Evolutionary conservation across 1,140 invertebrate genomes (phyloP).

Genomic region (Pseudomyrmex dendroicus): DNA sequence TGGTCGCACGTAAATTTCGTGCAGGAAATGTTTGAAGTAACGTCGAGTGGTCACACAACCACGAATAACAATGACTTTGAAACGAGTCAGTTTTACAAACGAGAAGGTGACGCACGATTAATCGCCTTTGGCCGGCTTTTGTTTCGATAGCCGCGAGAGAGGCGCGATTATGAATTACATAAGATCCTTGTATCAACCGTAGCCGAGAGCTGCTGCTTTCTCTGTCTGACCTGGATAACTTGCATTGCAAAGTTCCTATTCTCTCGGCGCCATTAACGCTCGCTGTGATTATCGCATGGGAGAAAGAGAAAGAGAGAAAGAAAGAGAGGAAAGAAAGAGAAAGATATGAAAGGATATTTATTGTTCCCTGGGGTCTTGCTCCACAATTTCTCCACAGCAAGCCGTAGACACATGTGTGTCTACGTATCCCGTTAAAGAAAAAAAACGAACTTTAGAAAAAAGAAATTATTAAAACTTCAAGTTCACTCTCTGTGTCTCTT

Average conservation of each 20-base stretch:
- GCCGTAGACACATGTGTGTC: no score
- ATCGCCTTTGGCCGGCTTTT: constrained; percentile 56
- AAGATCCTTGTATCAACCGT: constrained; percentile 76
- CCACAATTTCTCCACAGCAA: not conserved
- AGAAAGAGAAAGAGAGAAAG: not conserved
- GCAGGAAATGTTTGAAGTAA: constrained; percentile 4
- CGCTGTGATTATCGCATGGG: not conserved
- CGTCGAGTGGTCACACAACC: not conserved
- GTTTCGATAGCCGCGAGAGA: constrained; percentile 64
- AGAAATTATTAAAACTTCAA: no score
- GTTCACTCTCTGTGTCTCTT: not conserved
- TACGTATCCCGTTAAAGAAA: no score
- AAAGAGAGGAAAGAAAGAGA: not conserved
- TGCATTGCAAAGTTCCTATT: constrained; percentile 72
- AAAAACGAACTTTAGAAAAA: no score
- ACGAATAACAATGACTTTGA: constrained; percentile 34
- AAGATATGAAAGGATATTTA: constrained; percentile 10
- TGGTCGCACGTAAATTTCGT: constrained; percentile 6
- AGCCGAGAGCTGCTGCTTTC: constrained; percentile 75
- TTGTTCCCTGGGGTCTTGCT: not conserved
- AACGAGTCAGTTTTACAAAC: not conserved
- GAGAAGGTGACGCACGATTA: constrained; percentile 14
- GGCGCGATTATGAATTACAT: constrained; percentile 78
- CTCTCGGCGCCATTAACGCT: constrained; percentile 41
- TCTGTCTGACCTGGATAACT: constrained; percentile 80